These are phyloP conservation scores for Hipposideros larvatus DNA, from an alignment of 2,797 vertebrate genomes.

Conservation along the genomic window DNA sequence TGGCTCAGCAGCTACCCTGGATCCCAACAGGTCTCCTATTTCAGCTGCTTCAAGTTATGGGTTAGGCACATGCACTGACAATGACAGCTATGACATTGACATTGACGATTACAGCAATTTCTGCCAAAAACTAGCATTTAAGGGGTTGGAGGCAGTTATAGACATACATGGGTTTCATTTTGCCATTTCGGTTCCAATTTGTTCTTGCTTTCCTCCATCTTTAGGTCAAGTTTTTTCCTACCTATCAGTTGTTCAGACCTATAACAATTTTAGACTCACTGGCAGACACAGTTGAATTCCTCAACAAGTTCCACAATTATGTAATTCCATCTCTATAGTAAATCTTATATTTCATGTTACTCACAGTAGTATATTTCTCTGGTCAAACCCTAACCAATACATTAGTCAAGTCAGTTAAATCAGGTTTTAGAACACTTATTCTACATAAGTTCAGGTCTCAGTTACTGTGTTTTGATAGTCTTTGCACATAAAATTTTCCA, in stretches of 20 bases:
- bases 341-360: not conserved
- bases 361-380: not conserved
- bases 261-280: not conserved
- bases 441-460: not conserved
- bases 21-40: not conserved
- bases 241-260: not conserved
- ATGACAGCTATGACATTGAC: not conserved
- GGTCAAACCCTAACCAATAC: not conserved
- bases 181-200: not conserved
- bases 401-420: not conserved
- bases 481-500: not conserved
- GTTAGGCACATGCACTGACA: not conserved
- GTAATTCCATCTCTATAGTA: not conserved
- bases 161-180: not conserved
- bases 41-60: not conserved
- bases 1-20: not conserved
- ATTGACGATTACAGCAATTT: not conserved
- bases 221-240: not conserved
- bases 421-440: not conserved
- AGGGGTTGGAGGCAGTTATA: not conserved
- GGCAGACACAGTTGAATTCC: not conserved
- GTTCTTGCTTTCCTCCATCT: not conserved
- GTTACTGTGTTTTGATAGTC: not conserved
- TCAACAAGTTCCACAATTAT: not conserved
- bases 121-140: not conserved